Conservation (phyloP, 1,140 invertebrate genomes). For the Cyrtorhinus lividipennis region DNA sequence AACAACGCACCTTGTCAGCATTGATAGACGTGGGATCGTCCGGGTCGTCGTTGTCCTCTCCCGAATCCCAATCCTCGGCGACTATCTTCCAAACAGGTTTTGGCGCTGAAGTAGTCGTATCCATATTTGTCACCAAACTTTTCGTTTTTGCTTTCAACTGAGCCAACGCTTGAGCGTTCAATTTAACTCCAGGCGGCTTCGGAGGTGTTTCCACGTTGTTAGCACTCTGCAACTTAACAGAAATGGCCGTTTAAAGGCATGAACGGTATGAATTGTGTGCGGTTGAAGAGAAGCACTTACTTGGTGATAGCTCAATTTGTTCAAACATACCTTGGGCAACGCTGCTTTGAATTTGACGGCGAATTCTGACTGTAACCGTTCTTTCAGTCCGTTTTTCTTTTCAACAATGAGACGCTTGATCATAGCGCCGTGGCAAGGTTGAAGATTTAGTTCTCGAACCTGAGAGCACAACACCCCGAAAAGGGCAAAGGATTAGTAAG, state of each 20-base stretch:
- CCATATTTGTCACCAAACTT: not conserved
- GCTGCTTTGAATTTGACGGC: constrained; percentile 15
- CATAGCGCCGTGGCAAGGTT: constrained; percentile 25
- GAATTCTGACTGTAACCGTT: constrained; percentile 18
- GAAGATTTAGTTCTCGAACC: constrained; percentile 30
- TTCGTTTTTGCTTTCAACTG: not conserved
- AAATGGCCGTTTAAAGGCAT: not conserved
- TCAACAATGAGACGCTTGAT: constrained; percentile 18
- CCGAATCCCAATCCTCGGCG: constrained; percentile 17
- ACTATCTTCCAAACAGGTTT: constrained; percentile 18
- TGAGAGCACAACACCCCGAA: no score
- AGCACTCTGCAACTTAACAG: no score
- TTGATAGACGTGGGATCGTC: not conserved
- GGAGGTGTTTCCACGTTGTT: not conserved
- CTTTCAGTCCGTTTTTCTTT: constrained; percentile 19
- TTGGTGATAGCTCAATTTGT: not conserved
- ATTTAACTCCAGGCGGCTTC: not conserved
- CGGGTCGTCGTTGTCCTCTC: not conserved
- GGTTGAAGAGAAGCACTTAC: no score
- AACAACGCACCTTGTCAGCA: no score
- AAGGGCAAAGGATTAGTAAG: no score
- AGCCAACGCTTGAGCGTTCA: not conserved
- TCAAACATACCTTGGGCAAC: not conserved
- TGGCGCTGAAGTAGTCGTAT: not conserved
- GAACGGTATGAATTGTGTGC: not conserved